Evolutionary conservation across 2,113 vertebrate genomes (phyloP), one percentile per base, ranked within the genome.

Genomic region (Istiophorus platypterus): DNA sequence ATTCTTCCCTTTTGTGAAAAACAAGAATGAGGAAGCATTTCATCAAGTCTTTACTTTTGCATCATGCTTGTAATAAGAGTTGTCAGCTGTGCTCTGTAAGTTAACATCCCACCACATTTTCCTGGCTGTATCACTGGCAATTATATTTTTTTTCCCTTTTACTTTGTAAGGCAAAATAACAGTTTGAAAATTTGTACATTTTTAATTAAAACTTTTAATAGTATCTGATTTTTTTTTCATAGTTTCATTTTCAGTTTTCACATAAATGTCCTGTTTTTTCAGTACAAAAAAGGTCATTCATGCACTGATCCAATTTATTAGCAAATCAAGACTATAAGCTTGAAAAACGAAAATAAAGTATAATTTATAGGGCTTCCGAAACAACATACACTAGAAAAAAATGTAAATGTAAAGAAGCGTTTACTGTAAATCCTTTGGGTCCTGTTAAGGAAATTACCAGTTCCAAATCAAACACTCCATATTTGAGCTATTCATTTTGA

Each of bases 11-110:
- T 72, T 81, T 77, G 69, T 67, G 69, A 31, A 59, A 62, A 29
- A 41, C 42, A 70, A 68, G 81, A 88, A 80, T 1, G 12, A 84
- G 67, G 73, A 64, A 63, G 72, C 71, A 67, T 86, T 89, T 84
- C 27, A 85, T 86, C 62, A 78, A 72, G 57, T 45, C 64, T 74
- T 73, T 62, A 27, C 61, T 37, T 86, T 81, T 74, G 41, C 64
- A 51, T 77, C 61, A 66, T 34, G 58, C 73, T 72, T 85, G 72
- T 81, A 83, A 89, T 81, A 78, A 13, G 10, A 83, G 41, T 78
- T 82, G 83, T 81, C 82, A 80, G 81, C 59, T 76, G 49, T 68
- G 72, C 61, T 69, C 61, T 1, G 22, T 31, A 45, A 69, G 67
- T 82, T 76, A 85, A 56, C 70, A 54, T 70, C 41, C 68, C 66